Evolutionary conservation across 1,140 invertebrate species (phyloP), one percentile per base, ranked within the genome.

Genomic region (Zaprionus kolodkinae): DNA sequence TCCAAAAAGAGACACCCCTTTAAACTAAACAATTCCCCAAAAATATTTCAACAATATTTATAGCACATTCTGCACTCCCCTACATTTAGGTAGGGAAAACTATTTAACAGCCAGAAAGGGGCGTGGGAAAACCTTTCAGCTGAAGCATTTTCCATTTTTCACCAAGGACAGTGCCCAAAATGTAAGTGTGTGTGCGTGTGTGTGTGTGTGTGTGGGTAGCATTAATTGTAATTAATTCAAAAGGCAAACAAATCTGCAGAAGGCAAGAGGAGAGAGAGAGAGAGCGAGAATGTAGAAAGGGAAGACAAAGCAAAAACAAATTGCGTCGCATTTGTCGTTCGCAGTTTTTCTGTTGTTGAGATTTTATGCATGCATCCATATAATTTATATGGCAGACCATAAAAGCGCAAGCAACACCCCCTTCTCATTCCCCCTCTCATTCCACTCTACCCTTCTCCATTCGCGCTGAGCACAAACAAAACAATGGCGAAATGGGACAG

Each of bases 321-420:
- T 55, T 80, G 79, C 70, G 27, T 62, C 70, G 70, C 65, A 78
- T 78, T 81, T 74, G 40, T 15, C 40, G 40, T 12, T 69, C 65
- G 62, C 33, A 13, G 12, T 68, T 56, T 15, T 12, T 56, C 30
- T 60, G 79, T 69, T 60, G 15, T 30, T 69, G 40, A 38, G 55
- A 36, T 59, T 60, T 76, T 71, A 43, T 73, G 60, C 80, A 68
- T 75, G 81, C 70, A 71, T 66, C 57, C 62, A 72, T 81, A 85
- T 74, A 72, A 85, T 64, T 84, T 84, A 80, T 84, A 77, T 81
- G 73, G 81, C 78, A 52, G 61, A 61, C 78, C 82, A 85, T 81
- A 85, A 85, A 84, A 85, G 74, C 72, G 78, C 74, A 82, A 45
- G 66, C 60, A n/a, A n/a, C 33, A 50, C n/a, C 40, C 40, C 36